phyloP scores from a whole-genome alignment of 2,797 vertebrate genomes.

The Pygocentrus nattereri region DNA sequence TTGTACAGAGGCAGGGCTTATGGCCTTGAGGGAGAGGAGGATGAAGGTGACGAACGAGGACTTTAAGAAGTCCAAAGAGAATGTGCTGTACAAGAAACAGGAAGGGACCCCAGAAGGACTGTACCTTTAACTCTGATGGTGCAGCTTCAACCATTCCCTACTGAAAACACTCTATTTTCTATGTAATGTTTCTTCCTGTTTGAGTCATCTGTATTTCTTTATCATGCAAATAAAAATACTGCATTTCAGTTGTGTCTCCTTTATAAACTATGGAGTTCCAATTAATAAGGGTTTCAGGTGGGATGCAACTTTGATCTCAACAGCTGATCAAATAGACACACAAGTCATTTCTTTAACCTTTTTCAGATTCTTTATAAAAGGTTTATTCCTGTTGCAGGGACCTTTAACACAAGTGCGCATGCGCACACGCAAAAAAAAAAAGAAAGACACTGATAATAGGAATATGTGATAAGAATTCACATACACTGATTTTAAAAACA shows the following conservation, averaged over 20 bases:
- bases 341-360: not conserved
- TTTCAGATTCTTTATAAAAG: constrained; percentile 25
- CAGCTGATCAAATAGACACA: not conserved
- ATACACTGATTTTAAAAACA: constrained; percentile 50
- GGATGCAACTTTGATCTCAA: not conserved
- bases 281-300: not conserved
- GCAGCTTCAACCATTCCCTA: not conserved
- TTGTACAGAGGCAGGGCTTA: constrained; percentile 96
- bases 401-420: constrained; percentile 8
- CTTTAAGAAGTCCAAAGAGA: constrained; percentile 99
- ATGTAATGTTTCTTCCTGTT: constrained; percentile 4
- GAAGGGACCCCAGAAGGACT: constrained; percentile 97
- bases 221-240: constrained; percentile 44
- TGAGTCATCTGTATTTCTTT: constrained; percentile 23
- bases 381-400: constrained; percentile 22
- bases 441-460: constrained; percentile 6
- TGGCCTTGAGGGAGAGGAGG: constrained; percentile 93
- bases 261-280: not conserved
- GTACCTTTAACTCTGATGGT: constrained; percentile 78
- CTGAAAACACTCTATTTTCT: constrained; percentile 9
- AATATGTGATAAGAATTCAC: constrained; percentile 44
- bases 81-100: constrained; percentile 98
- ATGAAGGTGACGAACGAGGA: constrained; percentile 99
- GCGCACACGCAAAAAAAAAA: not conserved
- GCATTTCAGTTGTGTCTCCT: constrained; percentile 21